Conservation (phyloP, 2,888 invertebrate genomes). For the Seira sanloemensis region DNA sequence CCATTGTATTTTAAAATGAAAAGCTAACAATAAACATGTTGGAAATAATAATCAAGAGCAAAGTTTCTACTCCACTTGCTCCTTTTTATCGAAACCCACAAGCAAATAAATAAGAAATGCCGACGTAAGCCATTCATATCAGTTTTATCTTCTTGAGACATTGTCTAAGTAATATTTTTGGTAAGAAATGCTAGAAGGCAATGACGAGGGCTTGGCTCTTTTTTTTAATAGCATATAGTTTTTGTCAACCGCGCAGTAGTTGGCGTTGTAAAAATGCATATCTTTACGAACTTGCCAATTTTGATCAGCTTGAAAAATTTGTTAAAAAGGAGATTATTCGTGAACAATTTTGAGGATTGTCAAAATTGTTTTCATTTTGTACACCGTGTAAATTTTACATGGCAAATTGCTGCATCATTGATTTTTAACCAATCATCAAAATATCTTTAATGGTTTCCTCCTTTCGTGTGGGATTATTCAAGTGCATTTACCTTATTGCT, state of each 20-base stretch:
- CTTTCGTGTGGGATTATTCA: not conserved
- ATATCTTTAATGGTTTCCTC: conserved; percentile 11
- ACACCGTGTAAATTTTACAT: conserved; percentile 1
- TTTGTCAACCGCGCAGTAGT: not conserved
- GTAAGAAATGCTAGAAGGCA: not conserved
- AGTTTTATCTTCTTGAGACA: not conserved
- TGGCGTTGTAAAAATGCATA: not conserved
- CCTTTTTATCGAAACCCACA: conserved; percentile 3
- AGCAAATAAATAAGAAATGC: not conserved
- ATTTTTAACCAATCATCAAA: not conserved
- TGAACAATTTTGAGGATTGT: not conserved
- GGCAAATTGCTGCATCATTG: not conserved
- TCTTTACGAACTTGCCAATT: conserved; percentile 1
- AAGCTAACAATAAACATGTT: conserved; percentile 14
- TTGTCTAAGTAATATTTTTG: not conserved
- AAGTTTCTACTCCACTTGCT: conserved; percentile 57
- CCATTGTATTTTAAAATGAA: not conserved
- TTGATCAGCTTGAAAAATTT: not conserved
- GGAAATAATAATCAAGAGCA: conserved; percentile 33
- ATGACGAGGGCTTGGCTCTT: not conserved
- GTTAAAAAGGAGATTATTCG: not conserved
- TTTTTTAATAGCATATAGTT: not conserved
- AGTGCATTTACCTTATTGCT: too few relatives aligned
- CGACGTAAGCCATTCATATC: not conserved
- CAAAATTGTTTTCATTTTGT: too few relatives aligned